phyloP scores from a whole-genome alignment of 1,140 invertebrate species.

The Pogonognathellus flavescens region DNA sequence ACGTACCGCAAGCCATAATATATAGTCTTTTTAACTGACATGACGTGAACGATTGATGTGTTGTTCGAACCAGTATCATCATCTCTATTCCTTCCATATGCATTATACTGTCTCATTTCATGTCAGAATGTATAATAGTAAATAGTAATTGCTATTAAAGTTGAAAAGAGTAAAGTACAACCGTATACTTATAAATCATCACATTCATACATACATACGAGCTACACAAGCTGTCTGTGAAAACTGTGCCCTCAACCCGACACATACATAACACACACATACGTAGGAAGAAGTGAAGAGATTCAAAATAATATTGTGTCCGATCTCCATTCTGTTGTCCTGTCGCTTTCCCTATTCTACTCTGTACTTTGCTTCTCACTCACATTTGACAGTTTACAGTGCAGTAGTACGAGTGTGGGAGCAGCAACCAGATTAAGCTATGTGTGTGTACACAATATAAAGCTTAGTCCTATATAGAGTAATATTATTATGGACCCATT shows the following conservation, averaged over 20 bases:
- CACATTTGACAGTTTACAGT: constrained; percentile 44
- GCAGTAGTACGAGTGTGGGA: constrained; percentile 12
- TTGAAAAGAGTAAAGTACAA: constrained; percentile 27
- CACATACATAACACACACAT: no score
- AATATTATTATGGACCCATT: not conserved
- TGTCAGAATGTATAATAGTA: not conserved
- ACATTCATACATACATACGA: not conserved
- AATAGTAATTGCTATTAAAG: not conserved
- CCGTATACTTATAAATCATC: not conserved
- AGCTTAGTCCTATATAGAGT: not conserved
- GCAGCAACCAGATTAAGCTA: constrained; percentile 11
- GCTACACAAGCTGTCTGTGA: no score
- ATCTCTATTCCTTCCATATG: not conserved
- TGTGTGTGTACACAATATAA: not conserved
- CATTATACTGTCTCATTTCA: constrained; percentile 3
- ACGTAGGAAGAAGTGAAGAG: not conserved
- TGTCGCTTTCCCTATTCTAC: constrained; percentile 12
- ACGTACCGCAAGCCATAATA: constrained; percentile 17
- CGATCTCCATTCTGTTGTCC: not conserved
- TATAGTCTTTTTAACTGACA: constrained; percentile 37
- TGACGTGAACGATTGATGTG: constrained; percentile 28
- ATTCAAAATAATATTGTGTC: not conserved
- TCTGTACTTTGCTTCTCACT: constrained; percentile 40
- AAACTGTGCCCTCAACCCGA: no score
- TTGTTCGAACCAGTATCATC: not conserved